Evolutionary conservation across 2,113 vertebrate genomes (phyloP), one percentile per base, ranked within the genome.

Genomic region (Zosterops pallidus): DNA sequence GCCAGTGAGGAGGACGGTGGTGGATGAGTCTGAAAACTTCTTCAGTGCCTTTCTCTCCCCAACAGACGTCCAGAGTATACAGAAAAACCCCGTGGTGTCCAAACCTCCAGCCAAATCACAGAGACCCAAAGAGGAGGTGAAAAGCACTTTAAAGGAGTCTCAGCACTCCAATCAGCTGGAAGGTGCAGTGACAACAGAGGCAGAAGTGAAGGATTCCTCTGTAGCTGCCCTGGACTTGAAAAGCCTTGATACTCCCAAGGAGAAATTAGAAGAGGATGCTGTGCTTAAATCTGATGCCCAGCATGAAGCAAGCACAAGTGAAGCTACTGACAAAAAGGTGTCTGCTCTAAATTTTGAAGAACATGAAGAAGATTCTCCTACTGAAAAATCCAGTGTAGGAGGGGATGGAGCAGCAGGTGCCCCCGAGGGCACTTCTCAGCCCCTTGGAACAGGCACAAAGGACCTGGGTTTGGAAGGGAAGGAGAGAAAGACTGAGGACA

Each of bases 1-100:
- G 59, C 99, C 99, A 0, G 99, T 99, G 85, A 99, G 98, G 80
- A 98, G 99, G 89, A 99, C 98, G 0, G 98, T 99, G 18, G 98
- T 99, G 47, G 99, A 99, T 94, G 99, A 99, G 91, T 99, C 99
- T 1, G 99, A 99, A 88, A 99, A 97, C 95, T 99, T 99, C 98
- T 99, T 99, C 94, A 99, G 98, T 99, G 98, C 98, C 98, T 99
- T 99, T 97, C 98, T 99, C 70, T 94, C 98, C 42, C 95, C 98
- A 1, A 94, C 97, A 26, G 99, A 99, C 0, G 97, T 93, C 39
- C 98, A 98, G 84, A 96, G 88, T 33, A 96, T 98, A 77, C 97
- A 98, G 83, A 98, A 98, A 96, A 96, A 96, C 84, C 96, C 98
- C 39, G 99, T 99, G 67, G 99, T 99, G 56, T 99, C 99, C 57